A percentile compares a stretch with the other conserved stretches of the same genome.
These are phyloP conservation scores for Vicugna pacos DNA, from an alignment of 2,113 vertebrate genomes.

Conservation along the genomic window DNA sequence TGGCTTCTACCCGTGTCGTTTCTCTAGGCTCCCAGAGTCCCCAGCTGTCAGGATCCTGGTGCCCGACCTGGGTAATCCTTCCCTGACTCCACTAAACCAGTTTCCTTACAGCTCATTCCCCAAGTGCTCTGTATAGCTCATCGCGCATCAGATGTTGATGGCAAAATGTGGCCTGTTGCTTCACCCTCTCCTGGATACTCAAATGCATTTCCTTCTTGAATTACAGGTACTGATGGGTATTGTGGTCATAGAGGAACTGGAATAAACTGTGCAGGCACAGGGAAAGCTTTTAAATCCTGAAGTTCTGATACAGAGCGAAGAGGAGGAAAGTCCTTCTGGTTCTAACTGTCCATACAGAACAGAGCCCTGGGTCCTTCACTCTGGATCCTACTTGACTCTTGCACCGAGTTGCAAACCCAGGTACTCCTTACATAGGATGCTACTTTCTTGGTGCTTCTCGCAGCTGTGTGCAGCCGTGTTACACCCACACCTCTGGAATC, in stretches of 20 bases:
- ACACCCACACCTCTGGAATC: not conserved
- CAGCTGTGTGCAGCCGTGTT: too few species aligned
- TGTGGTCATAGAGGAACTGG: not conserved
- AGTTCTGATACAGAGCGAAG: not conserved
- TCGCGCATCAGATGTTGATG: not conserved
- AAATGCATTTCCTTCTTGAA: not conserved
- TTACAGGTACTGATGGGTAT: fast-evolving
- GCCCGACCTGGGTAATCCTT: not conserved
- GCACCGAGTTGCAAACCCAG: not conserved
- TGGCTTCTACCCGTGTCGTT: not conserved
- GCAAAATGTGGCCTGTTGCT: not conserved
- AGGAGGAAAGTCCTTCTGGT: not conserved
- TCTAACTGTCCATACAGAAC: not conserved
- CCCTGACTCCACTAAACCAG: not conserved
- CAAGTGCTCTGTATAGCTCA: not conserved
- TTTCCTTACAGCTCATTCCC: not conserved
- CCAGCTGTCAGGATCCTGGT: not conserved
- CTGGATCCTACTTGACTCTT: not conserved
- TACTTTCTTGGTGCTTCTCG: not conserved
- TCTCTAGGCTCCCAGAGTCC: not conserved
- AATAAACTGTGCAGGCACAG: not conserved
- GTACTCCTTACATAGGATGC: too few species aligned
- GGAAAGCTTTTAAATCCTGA: not conserved
- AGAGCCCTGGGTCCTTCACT: not conserved
- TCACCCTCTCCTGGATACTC: not conserved